phyloP scores from a whole-genome alignment of 2,888 invertebrate species.

The Drosophila glabriapex region DNA sequence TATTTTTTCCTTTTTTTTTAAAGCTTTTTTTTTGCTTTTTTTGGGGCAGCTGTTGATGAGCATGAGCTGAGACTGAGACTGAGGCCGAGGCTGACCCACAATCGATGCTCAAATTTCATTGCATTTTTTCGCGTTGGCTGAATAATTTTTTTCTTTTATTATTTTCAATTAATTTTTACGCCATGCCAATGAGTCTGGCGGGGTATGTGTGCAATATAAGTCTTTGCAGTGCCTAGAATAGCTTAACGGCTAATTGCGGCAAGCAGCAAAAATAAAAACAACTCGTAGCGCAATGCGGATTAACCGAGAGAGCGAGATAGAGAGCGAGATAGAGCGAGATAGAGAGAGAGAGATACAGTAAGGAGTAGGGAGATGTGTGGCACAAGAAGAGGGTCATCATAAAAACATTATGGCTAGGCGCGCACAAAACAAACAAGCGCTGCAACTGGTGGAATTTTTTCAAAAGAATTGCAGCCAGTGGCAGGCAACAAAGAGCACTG shows the following conservation, averaged over 20 bases:
- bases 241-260: conserved; percentile 76
- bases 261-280: conserved; percentile 70
- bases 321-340: no score
- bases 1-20: no score
- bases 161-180: conserved; percentile 74
- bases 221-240: conserved; percentile 58
- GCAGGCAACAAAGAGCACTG: background rate
- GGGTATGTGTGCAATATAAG: conserved; percentile 19
- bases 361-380: background rate
- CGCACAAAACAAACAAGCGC: conserved; percentile 65
- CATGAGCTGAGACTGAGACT: background rate
- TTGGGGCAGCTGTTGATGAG: conserved; percentile 61
- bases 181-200: conserved; percentile 70
- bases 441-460: conserved; percentile 78
- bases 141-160: conserved; percentile 37
- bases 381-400: conserved; percentile 66
- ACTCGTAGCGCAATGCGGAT: conserved; percentile 45
- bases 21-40: background rate
- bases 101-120: conserved; percentile 80
- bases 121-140: conserved; percentile 54
- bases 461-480: conserved; percentile 68
- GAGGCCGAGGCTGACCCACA: conserved; percentile 68
- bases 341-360: background rate
- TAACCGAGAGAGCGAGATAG: conserved; percentile 20
- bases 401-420: conserved; percentile 77